A percentile compares a stretch with the other conserved stretches of the same genome.
Evolutionary conservation across 2,113 vertebrate genomes (phyloP).

Genomic region (Poicephalus meyeri): DNA sequence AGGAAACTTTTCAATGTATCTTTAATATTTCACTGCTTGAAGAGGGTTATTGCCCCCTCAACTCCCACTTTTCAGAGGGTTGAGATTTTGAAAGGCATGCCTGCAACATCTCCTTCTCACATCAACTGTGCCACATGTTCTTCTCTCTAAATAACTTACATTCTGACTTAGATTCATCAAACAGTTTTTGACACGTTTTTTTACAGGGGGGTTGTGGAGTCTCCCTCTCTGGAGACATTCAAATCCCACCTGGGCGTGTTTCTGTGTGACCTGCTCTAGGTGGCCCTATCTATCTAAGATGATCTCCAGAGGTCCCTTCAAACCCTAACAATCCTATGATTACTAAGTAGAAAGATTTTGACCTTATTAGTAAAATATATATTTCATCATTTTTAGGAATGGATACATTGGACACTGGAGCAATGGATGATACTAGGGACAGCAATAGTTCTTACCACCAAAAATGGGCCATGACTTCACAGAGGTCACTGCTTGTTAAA

Average conservation of each 20-base stretch:
- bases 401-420: neutral
- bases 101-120: neutral
- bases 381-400: neutral
- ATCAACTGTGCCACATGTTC: neutral
- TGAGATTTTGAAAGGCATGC: neutral
- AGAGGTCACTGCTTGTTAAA: neutral
- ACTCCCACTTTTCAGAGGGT: neutral
- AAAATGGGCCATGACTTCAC: neutral
- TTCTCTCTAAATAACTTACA: neutral
- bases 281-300: neutral
- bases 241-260: neutral
- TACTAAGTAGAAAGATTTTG: neutral
- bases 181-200: neutral
- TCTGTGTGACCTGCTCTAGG: neutral
- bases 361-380: neutral
- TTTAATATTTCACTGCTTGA: neutral
- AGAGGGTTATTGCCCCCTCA: neutral
- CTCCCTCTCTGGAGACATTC: neutral
- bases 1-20: neutral
- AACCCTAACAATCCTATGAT: neutral
- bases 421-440: neutral
- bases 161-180: neutral
- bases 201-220: neutral
- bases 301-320: neutral
- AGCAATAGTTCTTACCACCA: neutral